phyloP scores from a whole-genome alignment of 2,888 invertebrate species.

The Dasypogon diadema region DNA sequence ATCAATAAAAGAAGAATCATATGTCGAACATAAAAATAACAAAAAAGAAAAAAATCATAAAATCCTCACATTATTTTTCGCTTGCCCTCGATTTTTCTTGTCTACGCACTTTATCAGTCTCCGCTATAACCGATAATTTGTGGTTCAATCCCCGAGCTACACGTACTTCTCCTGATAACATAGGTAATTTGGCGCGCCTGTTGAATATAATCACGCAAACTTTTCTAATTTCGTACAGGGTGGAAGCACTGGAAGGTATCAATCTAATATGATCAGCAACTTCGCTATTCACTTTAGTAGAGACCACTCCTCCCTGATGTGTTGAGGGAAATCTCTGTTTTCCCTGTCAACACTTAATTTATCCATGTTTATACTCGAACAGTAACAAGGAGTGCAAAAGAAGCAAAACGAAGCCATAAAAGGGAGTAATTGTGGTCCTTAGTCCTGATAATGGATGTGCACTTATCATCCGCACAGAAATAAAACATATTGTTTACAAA shows the following conservation, averaged over 20 bases:
- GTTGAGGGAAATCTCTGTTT: background rate
- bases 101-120: constrained; percentile 1
- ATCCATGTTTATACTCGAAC: background rate
- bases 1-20: too few species aligned
- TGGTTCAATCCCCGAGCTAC: constrained; percentile 15
- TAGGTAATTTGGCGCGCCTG: background rate
- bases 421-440: background rate
- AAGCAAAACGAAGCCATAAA: background rate
- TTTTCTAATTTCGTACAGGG: background rate
- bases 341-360: constrained; percentile 6
- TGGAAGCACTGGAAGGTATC: background rate
- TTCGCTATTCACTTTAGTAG: background rate
- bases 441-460: background rate
- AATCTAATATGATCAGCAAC: background rate
- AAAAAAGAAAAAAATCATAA: too few species aligned
- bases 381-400: background rate
- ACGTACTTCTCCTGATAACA: background rate
- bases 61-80: too few species aligned
- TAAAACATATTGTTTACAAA: constrained; percentile 34
- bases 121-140: constrained; percentile 18
- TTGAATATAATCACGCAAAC: constrained; percentile 10
- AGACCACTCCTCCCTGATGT: background rate
- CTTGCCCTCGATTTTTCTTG: background rate
- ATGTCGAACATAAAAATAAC: too few species aligned
- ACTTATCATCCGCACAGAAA: background rate